phyloP scores from a whole-genome alignment of 2,113 vertebrate genomes.

The Marcusenius ussheri region DNA sequence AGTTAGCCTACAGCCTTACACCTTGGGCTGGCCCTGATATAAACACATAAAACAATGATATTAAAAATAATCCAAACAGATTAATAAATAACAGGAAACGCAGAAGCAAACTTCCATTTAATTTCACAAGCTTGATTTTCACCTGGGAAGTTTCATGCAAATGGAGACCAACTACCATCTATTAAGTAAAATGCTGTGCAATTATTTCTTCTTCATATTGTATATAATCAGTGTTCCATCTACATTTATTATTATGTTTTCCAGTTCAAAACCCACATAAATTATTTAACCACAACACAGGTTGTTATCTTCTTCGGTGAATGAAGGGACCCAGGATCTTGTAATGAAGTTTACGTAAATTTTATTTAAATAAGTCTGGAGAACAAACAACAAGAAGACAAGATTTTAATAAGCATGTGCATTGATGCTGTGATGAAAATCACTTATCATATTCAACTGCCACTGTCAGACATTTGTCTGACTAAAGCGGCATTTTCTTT shows the following conservation, averaged over 20 bases:
- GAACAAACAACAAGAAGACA: neutral
- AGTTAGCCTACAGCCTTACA: neutral
- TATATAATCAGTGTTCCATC: neutral
- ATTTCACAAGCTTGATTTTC: neutral
- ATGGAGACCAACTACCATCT: neutral
- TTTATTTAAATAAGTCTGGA: neutral
- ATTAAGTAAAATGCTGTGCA: neutral
- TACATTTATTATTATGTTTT: neutral
- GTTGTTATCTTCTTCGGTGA: neutral
- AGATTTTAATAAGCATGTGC: neutral
- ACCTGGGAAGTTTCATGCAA: neutral
- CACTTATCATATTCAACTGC: neutral
- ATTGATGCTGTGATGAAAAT: neutral
- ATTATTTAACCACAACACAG: too few species aligned
- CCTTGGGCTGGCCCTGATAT: neutral
- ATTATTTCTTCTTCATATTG: neutral
- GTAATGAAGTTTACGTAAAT: neutral
- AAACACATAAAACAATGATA: neutral
- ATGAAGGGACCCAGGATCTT: neutral
- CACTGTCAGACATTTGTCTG: neutral
- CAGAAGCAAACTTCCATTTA: neutral
- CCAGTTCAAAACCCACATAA: neutral
- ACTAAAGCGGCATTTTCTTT: neutral
- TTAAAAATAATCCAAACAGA: neutral
- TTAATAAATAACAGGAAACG: neutral